A percentile compares a stretch with the other conserved stretches of the same genome.
Conservation (phyloP, 2,888 invertebrate genomes). For the Noctua comes region DNA sequence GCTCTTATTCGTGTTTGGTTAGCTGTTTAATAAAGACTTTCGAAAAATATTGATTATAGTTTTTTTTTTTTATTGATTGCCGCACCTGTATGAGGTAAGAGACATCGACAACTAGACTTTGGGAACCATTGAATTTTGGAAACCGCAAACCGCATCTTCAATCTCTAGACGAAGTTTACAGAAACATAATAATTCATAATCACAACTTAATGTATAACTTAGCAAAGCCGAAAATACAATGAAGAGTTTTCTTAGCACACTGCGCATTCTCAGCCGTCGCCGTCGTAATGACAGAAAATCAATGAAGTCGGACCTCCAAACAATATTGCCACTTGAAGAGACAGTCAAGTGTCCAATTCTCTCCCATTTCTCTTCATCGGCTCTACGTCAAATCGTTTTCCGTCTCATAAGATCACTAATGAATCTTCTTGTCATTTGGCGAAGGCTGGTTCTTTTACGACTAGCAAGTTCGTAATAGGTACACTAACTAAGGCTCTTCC, state of each 20-base stretch:
- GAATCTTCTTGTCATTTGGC: slow-evolving; percentile 66
- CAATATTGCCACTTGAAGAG: slow-evolving; percentile 63
- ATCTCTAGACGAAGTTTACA: background rate
- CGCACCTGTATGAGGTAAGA: background rate
- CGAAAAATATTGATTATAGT: background rate
- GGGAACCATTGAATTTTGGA: background rate
- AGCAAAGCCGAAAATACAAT: background rate
- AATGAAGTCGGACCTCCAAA: slow-evolving; percentile 52
- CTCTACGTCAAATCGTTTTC: slow-evolving; percentile 64
- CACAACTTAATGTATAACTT: background rate
- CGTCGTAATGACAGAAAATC: slow-evolving; percentile 57
- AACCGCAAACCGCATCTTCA: no score
- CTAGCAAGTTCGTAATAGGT: slow-evolving; percentile 50
- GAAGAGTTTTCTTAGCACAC: background rate
- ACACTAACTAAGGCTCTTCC: slow-evolving; percentile 47
- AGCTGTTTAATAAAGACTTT: slow-evolving; percentile 6
- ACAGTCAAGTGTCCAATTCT: slow-evolving; percentile 63
- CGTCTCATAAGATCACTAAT: slow-evolving; percentile 66
- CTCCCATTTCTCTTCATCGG: slow-evolving; percentile 63
- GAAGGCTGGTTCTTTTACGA: slow-evolving; percentile 55
- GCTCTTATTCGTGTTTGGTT: slow-evolving; percentile 26
- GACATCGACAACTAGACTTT: background rate
- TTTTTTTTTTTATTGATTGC: background rate
- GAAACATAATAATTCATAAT: background rate
- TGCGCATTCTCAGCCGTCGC: slow-evolving; percentile 18